These are phyloP conservation scores for Sminthurinus aureus DNA, from an alignment of 2,888 invertebrate genomes.

Conservation along the genomic window DNA sequence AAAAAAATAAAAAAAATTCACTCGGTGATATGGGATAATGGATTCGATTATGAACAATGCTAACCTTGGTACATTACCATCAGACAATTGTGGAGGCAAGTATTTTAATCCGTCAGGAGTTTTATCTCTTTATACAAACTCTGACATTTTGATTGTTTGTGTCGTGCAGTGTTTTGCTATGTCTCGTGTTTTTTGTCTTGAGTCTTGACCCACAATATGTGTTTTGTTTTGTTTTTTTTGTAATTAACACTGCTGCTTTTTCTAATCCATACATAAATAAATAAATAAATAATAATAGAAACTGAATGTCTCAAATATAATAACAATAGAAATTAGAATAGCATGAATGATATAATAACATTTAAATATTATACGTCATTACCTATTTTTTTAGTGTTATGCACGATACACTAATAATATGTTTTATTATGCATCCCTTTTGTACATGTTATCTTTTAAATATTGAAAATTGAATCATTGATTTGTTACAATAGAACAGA, in stretches of 20 bases:
- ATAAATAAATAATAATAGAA: not conserved
- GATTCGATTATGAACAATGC: not conserved
- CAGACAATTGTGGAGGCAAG: constrained; percentile 59
- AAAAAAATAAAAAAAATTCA: constrained; percentile 8
- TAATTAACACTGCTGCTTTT: constrained; percentile 6
- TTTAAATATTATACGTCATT: too few relatives aligned
- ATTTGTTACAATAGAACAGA: too few relatives aligned
- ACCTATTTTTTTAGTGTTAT: too few relatives aligned
- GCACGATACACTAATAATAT: too few relatives aligned
- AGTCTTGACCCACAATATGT: constrained; percentile 17
- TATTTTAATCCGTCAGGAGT: constrained; percentile 29
- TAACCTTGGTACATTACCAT: constrained; percentile 18
- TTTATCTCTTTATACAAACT: not conserved
- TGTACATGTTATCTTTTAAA: too few relatives aligned
- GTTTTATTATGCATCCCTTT: too few relatives aligned
- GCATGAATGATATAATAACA: too few relatives aligned
- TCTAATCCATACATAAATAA: not conserved
- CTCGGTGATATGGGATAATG: constrained; percentile 21
- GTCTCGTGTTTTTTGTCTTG: constrained; percentile 18
- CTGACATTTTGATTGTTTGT: constrained; percentile 27
- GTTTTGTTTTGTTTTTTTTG: not conserved
- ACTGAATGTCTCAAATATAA: too few relatives aligned
- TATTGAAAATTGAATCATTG: too few relatives aligned
- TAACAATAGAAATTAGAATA: too few relatives aligned
- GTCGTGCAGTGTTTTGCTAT: constrained; percentile 37